Percentiles rank a stretch among this genome's conserved stretches.
Conservation (phyloP, 2,113 vertebrate species). For the Phaethon lepturus region DNA sequence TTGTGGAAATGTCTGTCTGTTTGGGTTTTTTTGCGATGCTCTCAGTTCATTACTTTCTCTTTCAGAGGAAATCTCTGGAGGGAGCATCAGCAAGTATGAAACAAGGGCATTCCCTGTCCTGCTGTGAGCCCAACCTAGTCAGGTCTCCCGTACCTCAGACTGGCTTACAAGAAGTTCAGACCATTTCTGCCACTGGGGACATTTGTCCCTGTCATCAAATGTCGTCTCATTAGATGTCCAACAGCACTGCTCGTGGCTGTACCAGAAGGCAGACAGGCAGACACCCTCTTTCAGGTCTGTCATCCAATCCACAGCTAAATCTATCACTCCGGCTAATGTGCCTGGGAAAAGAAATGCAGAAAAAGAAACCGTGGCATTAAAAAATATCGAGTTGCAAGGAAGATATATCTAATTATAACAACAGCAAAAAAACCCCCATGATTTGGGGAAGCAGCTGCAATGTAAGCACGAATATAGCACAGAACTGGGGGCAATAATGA, state of each 20-base stretch:
- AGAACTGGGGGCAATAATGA: not conserved
- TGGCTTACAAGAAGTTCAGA: slow-evolving; percentile 91
- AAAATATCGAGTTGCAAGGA: not conserved
- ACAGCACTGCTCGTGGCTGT: slow-evolving; percentile 98
- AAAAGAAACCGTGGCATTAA: not conserved
- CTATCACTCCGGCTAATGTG: slow-evolving; percentile 94
- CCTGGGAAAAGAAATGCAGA: slow-evolving; percentile 74
- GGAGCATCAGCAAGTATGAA: not conserved
- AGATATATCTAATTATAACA: not conserved
- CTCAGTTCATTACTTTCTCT: not conserved
- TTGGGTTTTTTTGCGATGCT: not conserved
- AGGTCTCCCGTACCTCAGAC: slow-evolving; percentile 80
- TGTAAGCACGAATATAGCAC: not conserved
- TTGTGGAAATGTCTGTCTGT: not conserved
- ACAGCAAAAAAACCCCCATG: not conserved
- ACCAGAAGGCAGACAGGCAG: slow-evolving; percentile 94
- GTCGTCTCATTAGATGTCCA: slow-evolving; percentile 97
- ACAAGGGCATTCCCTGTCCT: not conserved
- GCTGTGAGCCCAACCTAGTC: not conserved
- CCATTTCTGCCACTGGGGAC: slow-evolving; percentile 98
- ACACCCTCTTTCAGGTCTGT: slow-evolving; percentile 97
- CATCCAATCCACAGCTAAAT: slow-evolving; percentile 98
- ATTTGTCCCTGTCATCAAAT: slow-evolving; percentile 95
- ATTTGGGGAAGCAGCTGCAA: not conserved
- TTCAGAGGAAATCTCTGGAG: not conserved